A percentile compares a stretch with the other conserved stretches of the same genome.
These are phyloP conservation scores for Neodiprion lecontei DNA, from an alignment of 1,140 invertebrate species.

Conservation along the genomic window DNA sequence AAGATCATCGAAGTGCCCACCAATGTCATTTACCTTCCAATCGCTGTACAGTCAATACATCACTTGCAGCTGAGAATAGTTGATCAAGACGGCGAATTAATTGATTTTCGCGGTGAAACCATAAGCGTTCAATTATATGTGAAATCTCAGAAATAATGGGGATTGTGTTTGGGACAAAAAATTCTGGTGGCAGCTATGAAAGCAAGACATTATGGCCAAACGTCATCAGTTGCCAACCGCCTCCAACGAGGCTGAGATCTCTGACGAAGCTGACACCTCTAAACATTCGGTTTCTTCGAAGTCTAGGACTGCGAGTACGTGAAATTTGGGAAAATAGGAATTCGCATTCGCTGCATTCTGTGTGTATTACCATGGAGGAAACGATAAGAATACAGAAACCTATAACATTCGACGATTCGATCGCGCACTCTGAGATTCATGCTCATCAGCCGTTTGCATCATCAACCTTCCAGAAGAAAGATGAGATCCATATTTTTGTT, in stretches of 20 bases:
- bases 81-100: slow-evolving; percentile 28
- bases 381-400: slow-evolving; percentile 32
- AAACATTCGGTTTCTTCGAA: slow-evolving; percentile 30
- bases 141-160: slow-evolving; percentile 21
- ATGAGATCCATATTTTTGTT: slow-evolving; percentile 51
- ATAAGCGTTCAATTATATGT: slow-evolving; percentile 39
- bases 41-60: slow-evolving; percentile 18
- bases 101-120: slow-evolving; percentile 28
- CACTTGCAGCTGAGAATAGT: slow-evolving; percentile 25
- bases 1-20: slow-evolving; percentile 38
- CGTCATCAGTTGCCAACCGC: slow-evolving; percentile 9
- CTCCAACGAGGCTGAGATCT: slow-evolving; percentile 16
- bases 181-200: too few species aligned
- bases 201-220: too few species aligned
- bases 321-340: not conserved
- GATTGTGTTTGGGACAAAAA: slow-evolving; percentile 16
- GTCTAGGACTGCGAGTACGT: slow-evolving; percentile 19
- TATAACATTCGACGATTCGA: too few species aligned
- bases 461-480: slow-evolving; percentile 44
- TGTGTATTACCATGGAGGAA: slow-evolving; percentile 16
- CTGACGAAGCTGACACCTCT: slow-evolving; percentile 26
- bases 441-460: slow-evolving; percentile 38
- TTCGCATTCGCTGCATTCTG: not conserved
- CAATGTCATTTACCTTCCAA: slow-evolving; percentile 29
- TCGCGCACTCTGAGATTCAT: too few species aligned